Conservation (phyloP, 2,888 invertebrate genomes). For the Choreutis nemorana region DNA sequence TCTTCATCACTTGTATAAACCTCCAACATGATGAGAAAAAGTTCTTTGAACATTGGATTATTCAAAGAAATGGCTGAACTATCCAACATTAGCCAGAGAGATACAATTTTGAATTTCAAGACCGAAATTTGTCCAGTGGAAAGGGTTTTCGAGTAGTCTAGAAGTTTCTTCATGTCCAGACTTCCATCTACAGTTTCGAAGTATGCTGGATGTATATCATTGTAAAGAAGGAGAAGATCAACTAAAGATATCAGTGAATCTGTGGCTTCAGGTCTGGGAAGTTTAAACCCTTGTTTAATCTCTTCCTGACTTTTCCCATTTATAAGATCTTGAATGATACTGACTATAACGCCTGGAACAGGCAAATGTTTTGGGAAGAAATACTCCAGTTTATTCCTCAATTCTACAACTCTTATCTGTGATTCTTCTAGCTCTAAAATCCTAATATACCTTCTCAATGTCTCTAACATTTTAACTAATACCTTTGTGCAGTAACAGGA, state of each 20-base stretch:
- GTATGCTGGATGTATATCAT: conserved; percentile 45
- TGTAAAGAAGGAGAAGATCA: conserved; percentile 45
- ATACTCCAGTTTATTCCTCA: conserved; percentile 43
- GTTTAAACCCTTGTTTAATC: conserved; percentile 30
- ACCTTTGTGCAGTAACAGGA: conserved; percentile 54
- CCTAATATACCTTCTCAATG: conserved; percentile 58
- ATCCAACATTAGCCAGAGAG: conserved; percentile 49
- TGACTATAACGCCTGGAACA: conserved; percentile 30
- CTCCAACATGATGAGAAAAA: conserved; percentile 64
- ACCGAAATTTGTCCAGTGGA: conserved; percentile 27
- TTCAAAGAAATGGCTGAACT: conserved; percentile 58
- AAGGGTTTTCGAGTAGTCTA: conserved; percentile 36
- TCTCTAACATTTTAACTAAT: conserved; percentile 64
- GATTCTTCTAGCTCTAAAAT: conserved; percentile 45
- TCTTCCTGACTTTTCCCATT: conserved; percentile 17
- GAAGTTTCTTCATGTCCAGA: conserved; percentile 46
- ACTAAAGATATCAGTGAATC: conserved; percentile 38
- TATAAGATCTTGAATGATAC: conserved; percentile 36
- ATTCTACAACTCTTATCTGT: conserved; percentile 24
- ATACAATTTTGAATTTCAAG: conserved; percentile 54
- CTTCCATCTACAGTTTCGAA: conserved; percentile 53
- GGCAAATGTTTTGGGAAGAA: conserved; percentile 57
- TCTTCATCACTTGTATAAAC: conserved; percentile 49
- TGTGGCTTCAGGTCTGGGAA: conserved; percentile 32
- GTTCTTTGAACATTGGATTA: conserved; percentile 59